Evolutionary conservation across 2,113 vertebrate genomes (phyloP).

Genomic region (Plestiodon gilberti): DNA sequence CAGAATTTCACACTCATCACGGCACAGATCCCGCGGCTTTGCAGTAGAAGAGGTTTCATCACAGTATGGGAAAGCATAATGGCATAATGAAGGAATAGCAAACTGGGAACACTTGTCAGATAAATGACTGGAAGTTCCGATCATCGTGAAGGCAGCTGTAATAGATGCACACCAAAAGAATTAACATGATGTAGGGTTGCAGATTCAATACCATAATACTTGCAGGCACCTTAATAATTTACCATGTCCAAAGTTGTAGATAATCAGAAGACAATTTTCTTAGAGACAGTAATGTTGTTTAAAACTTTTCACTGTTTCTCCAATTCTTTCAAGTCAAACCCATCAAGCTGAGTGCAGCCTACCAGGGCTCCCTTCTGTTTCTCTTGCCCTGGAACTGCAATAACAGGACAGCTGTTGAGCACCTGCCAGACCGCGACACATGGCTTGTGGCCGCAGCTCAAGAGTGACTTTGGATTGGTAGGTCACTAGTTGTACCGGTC

Average conservation of each 20-base stretch:
- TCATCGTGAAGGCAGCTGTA: conserved; percentile 98
- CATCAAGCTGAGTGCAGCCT: neutral
- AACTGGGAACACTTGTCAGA: conserved; percentile 98
- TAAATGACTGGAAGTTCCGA: conserved; percentile 96
- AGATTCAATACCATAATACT: neutral
- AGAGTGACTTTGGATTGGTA: neutral
- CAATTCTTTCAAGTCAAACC: neutral
- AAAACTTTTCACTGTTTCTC: neutral
- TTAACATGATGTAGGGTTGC: fast-evolving
- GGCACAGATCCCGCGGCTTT: conserved; percentile 94
- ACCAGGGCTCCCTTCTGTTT: neutral
- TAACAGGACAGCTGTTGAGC: neutral
- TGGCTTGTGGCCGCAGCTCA: neutral
- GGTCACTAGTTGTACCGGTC: neutral
- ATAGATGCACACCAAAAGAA: conserved; percentile 31
- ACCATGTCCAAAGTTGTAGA: neutral
- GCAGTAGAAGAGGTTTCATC: conserved; percentile 86
- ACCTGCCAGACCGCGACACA: neutral
- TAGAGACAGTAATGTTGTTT: neutral
- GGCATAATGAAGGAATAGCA: conserved; percentile 95
- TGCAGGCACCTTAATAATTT: neutral
- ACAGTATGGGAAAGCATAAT: conserved; percentile 97
- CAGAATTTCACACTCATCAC: conserved; percentile 97
- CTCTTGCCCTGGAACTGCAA: neutral
- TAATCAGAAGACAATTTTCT: neutral